Evolutionary conservation across 2,113 vertebrate species (phyloP), one percentile per base, ranked within the genome.

Genomic region (Romanogobio albipinnatus): DNA sequence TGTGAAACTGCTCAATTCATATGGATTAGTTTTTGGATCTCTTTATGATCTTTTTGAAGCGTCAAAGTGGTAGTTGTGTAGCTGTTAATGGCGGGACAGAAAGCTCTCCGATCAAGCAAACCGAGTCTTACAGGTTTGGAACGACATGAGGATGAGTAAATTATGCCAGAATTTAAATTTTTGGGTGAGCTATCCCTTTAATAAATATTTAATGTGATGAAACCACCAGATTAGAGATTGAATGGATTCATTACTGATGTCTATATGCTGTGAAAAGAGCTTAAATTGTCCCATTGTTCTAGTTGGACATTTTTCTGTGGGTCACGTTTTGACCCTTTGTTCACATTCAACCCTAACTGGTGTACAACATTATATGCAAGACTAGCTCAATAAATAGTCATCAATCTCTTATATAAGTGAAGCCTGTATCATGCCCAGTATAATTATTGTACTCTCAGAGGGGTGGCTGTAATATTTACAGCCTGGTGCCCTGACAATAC

Each of bases 391-490:
- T 78, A 59, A 76, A 58, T 19, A 43, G 9, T 53, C 68, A 59
- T 24, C 13, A 43, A 68, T 64, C 6, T 76, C 43, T 86, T 70
- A 68, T 22, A 59, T 81, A 86, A 83, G 13, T 1, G 13, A 58
- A 47, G 56, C 36, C 66, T 59, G n/a, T 43, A 81, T 56, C 39
- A 53, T 19, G 29, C 36, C 76, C 3, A 45, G 45, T 47, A n/a
- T 73, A 39, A 81, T 68, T 76, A 56, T 26, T 61, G 45, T 62
- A 24, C 66, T 61, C 13, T 24, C 39, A 8, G 9, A 77, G 39
- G 51, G 64, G 36, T 53, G 62, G 62, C 58, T 45, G 45, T 84
- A 36, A 84, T 56, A 26, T n/a, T 77, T 68, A 39, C 36, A 76
- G 77, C 19, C 77, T 68, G 11, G 5, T 81, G 79, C 17, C 36